Conservation (phyloP, 2,888 invertebrate genomes). For the Serripes groenlandicus region DNA sequence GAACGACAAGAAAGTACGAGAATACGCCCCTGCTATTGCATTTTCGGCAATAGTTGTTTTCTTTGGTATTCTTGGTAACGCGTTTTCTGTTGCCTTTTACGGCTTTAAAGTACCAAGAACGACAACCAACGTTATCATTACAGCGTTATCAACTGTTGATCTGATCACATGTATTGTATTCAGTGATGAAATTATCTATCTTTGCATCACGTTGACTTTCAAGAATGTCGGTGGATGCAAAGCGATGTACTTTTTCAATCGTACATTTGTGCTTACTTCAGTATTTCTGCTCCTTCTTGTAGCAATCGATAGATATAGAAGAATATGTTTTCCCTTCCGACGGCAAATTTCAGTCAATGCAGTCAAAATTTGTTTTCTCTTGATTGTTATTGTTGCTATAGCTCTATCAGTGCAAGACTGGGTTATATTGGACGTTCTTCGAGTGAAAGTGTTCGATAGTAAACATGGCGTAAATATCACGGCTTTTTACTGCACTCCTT, state of each 20-base stretch:
- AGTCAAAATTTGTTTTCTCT: neutral
- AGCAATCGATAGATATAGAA: slow-evolving; percentile 22
- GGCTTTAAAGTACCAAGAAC: slow-evolving; percentile 34
- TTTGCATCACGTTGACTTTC: slow-evolving; percentile 33
- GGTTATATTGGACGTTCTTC: slow-evolving; percentile 28
- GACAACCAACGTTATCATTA: slow-evolving; percentile 20
- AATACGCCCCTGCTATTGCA: slow-evolving; percentile 24
- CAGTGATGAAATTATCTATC: slow-evolving; percentile 28
- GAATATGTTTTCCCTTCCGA: slow-evolving; percentile 17
- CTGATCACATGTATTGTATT: slow-evolving; percentile 25
- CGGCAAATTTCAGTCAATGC: slow-evolving; percentile 10
- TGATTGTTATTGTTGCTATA: neutral
- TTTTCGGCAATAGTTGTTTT: slow-evolving; percentile 14
- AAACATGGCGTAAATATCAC: neutral
- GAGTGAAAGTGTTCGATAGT: neutral
- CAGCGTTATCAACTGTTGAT: slow-evolving; percentile 10
- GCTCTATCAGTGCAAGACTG: slow-evolving; percentile 16
- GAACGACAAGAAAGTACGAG: slow-evolving; percentile 1
- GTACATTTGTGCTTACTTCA: neutral
- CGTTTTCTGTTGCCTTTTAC: slow-evolving; percentile 16
- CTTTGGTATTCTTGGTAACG: slow-evolving; percentile 32
- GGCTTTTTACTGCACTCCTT: slow-evolving; percentile 34
- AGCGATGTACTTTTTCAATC: slow-evolving; percentile 30
- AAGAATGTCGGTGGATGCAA: slow-evolving; percentile 21
- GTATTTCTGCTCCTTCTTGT: slow-evolving; percentile 3